A percentile compares a stretch with the other conserved stretches of the same genome.
Evolutionary conservation across 35 echinoderm and acorn worm species (phyloP).

Genomic region (Hemicentrotus pulcherrimus): DNA sequence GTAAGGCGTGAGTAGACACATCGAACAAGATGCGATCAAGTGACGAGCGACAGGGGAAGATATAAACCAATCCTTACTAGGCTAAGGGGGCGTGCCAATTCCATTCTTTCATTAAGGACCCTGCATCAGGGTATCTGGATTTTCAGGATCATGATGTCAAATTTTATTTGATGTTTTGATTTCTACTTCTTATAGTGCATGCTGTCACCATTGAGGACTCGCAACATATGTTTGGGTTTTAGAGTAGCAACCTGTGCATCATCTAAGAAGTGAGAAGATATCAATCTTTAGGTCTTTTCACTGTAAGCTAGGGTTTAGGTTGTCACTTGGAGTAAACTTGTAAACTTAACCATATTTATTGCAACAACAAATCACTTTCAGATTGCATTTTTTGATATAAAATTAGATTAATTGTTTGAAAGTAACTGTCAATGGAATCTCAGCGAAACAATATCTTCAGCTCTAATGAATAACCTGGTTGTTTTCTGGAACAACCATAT

Average conservation of each 20-base stretch:
- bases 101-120: neutral
- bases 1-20: neutral
- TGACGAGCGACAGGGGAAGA: neutral
- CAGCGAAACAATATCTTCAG: too few species aligned
- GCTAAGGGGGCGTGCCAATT: neutral
- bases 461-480: too few species aligned
- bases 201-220: neutral
- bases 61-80: neutral
- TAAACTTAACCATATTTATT: too few species aligned
- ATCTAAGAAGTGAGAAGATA: too few species aligned
- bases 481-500: too few species aligned
- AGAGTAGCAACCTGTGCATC: neutral
- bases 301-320: too few species aligned
- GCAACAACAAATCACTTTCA: too few species aligned
- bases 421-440: too few species aligned
- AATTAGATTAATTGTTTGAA: too few species aligned
- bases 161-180: neutral
- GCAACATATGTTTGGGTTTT: neutral
- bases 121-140: neutral
- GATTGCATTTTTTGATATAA: too few species aligned
- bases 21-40: neutral
- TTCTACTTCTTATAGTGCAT: neutral
- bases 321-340: too few species aligned
- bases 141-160: neutral
- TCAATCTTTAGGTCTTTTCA: too few species aligned